These are phyloP conservation scores for Aleadryas rufinucha DNA, from an alignment of 2,113 vertebrate genomes.

Conservation along the genomic window DNA sequence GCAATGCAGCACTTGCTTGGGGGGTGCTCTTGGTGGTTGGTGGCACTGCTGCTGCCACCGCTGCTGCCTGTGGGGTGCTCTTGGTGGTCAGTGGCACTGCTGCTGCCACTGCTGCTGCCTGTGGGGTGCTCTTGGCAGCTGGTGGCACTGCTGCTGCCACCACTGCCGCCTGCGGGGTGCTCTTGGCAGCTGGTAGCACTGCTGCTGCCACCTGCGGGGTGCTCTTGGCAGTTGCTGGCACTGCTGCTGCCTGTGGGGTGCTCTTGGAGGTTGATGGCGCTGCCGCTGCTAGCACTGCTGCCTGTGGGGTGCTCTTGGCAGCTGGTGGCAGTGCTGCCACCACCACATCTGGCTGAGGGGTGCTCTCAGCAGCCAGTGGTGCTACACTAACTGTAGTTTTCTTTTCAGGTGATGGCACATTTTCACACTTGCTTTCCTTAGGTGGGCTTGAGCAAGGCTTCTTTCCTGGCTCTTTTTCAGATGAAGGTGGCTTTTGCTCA, in stretches of 20 bases:
- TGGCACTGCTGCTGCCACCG: background rate
- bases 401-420: constrained; percentile 52
- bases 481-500: constrained; percentile 39
- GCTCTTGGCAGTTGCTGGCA: fast-evolving
- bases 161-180: background rate
- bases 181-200: fast-evolving
- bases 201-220: background rate
- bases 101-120: background rate
- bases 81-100: background rate
- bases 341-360: background rate
- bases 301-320: background rate
- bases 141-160: background rate
- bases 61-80: background rate
- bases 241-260: background rate
- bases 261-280: background rate
- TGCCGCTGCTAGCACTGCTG: fast-evolving
- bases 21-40: background rate
- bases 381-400: constrained; percentile 7
- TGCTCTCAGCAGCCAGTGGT: background rate
- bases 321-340: background rate
- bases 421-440: constrained; percentile 52
- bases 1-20: background rate
- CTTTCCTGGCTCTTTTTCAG: constrained; percentile 51
- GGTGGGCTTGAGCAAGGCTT: constrained; percentile 47
- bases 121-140: background rate